Conservation (phyloP, 2,888 invertebrate species). For the Drosophila conformis region DNA sequence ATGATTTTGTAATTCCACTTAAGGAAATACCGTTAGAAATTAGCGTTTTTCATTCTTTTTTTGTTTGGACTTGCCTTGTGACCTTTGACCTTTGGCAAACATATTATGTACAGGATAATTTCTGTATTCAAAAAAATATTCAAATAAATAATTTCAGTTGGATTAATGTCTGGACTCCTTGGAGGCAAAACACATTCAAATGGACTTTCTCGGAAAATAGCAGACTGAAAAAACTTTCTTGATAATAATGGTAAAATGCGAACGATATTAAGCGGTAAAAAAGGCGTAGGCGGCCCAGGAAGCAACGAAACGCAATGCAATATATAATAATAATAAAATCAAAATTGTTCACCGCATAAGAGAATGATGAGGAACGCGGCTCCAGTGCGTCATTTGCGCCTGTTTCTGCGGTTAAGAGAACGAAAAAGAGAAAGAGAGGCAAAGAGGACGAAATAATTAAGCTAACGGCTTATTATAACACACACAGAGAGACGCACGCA, state of each 20-base stretch:
- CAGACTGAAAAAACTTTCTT: neutral
- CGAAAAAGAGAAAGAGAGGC: constrained; percentile 43
- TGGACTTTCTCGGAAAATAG: neutral
- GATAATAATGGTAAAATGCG: neutral
- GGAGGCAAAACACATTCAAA: too few relatives aligned
- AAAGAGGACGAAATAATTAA: neutral
- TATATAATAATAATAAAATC: constrained; percentile 8
- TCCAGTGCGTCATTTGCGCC: constrained; percentile 74
- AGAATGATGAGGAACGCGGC: constrained; percentile 83
- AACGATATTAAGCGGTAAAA: neutral
- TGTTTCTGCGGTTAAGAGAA: constrained; percentile 40
- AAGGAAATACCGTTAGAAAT: neutral
- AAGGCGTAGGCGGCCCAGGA: neutral
- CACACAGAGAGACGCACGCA: constrained; percentile 66
- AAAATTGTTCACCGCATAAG: constrained; percentile 81
- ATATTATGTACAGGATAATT: neutral
- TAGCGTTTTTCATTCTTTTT: too few relatives aligned
- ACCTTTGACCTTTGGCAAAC: too few relatives aligned
- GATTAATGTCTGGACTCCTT: too few relatives aligned
- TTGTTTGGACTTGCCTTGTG: too few relatives aligned
- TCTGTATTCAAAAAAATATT: neutral
- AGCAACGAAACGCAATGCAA: constrained; percentile 1
- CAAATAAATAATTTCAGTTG: neutral
- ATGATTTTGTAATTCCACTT: neutral
- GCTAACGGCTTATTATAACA: constrained; percentile 1